phyloP scores from a whole-genome alignment of 92 coral and sea anemone genomes.

The Siderastrea radians region DNA sequence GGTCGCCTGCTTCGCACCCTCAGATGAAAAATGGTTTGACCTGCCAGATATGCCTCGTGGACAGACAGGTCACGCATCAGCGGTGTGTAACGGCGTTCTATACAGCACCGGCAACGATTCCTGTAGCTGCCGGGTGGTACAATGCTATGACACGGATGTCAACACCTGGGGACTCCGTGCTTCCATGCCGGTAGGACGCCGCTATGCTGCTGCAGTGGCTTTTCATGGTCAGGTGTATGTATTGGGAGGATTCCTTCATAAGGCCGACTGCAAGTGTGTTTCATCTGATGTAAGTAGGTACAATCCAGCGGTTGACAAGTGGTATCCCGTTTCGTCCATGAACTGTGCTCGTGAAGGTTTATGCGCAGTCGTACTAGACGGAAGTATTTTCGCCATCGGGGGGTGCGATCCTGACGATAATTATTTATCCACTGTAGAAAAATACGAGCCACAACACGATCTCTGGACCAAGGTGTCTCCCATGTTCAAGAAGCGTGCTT shows the following conservation, averaged over 20 bases:
- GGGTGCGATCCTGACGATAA: background rate
- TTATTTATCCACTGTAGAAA: constrained; percentile 22
- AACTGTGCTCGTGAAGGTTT: constrained; percentile 28
- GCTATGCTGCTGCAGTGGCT: constrained; percentile 35
- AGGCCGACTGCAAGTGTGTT: constrained; percentile 1
- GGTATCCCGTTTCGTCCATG: constrained; percentile 53
- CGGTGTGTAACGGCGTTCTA: constrained; percentile 1
- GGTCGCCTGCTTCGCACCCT: constrained; percentile 18
- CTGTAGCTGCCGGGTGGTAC: constrained; percentile 1
- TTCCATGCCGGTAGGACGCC: constrained; percentile 28
- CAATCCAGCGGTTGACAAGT: constrained; percentile 37
- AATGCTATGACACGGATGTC: constrained; percentile 8
- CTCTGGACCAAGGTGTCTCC: constrained; percentile 28
- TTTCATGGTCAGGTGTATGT: constrained; percentile 40
- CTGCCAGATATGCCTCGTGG: constrained; percentile 25
- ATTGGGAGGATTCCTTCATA: constrained; percentile 34
- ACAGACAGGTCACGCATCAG: constrained; percentile 11
- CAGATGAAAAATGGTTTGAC: background rate
- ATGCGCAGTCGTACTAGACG: constrained; percentile 43
- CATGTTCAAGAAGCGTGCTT: constrained; percentile 8
- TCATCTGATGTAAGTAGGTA: constrained; percentile 21
- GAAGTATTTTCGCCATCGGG: constrained; percentile 41
- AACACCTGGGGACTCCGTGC: constrained; percentile 2
- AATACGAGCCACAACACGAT: constrained; percentile 20
- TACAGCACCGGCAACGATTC: constrained; percentile 16